Conservation (phyloP, 2,888 invertebrate species). For the Frankliniella intonsa region DNA sequence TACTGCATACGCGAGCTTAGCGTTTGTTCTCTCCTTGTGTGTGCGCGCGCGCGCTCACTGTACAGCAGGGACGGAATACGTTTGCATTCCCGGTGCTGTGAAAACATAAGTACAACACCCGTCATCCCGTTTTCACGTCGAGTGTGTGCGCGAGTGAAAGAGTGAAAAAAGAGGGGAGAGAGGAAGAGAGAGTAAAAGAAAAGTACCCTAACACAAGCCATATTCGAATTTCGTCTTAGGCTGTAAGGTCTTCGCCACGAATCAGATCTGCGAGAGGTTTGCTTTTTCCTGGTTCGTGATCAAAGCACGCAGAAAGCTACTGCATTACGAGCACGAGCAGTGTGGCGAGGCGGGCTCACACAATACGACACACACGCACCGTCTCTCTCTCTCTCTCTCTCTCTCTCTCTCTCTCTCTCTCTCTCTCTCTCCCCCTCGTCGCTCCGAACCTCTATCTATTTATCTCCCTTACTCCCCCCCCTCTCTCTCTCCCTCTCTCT, state of each 20-base stretch:
- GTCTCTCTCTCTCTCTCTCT: neutral
- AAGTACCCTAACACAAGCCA: too few relatives aligned
- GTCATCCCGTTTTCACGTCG: neutral
- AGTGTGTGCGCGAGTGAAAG: neutral
- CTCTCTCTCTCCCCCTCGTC: neutral
- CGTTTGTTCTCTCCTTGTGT: neutral
- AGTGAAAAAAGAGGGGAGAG: neutral
- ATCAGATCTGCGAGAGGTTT: too few relatives aligned
- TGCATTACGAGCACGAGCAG: too few relatives aligned
- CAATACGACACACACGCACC: neutral
- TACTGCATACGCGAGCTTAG: neutral
- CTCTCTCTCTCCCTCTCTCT: neutral
- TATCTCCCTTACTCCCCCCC: neutral
- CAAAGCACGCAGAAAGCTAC: too few relatives aligned
- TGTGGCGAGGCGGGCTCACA: too few relatives aligned
- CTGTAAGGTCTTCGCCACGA: too few relatives aligned
- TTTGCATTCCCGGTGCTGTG: conserved; percentile 13
- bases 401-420: conserved; percentile 16
- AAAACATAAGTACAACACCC: neutral
- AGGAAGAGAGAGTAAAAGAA: neutral
- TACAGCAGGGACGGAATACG: neutral
- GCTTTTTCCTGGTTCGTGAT: too few relatives aligned
- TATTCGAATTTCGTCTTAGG: too few relatives aligned
- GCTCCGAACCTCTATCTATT: neutral
- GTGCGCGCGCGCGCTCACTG: neutral